Evolutionary conservation across 1,140 invertebrate species (phyloP).

Genomic region (Thrips palmi): DNA sequence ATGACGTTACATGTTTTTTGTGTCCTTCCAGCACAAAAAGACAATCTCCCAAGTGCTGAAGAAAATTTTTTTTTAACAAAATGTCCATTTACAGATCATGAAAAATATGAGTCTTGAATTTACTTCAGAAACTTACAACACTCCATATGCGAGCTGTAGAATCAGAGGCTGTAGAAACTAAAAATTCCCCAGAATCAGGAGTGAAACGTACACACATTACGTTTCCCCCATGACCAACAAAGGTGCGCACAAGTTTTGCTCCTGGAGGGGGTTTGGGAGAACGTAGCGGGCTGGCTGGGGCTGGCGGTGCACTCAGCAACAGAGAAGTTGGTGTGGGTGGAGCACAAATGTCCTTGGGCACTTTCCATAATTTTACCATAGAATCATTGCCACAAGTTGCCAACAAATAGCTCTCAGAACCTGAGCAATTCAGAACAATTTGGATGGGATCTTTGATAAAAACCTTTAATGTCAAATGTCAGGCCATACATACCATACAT

Average conservation of each 20-base stretch:
- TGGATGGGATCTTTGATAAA: slow-evolving; percentile 13
- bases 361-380: slow-evolving; percentile 44
- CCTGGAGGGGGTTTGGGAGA: too few species aligned
- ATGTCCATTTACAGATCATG: too few species aligned
- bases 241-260: too few species aligned
- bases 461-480: too few species aligned
- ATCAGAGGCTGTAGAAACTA: slow-evolving; percentile 38
- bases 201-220: slow-evolving; percentile 36
- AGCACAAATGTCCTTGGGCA: too few species aligned
- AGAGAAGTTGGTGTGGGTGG: too few species aligned
- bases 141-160: slow-evolving; percentile 38
- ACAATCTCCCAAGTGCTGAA: slow-evolving; percentile 32
- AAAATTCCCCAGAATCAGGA: slow-evolving; percentile 26
- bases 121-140: slow-evolving; percentile 32
- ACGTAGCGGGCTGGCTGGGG: too few species aligned
- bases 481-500: too few species aligned
- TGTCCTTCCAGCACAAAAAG: slow-evolving; percentile 34
- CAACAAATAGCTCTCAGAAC: slow-evolving; percentile 34
- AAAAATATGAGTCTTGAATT: too few species aligned
- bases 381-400: slow-evolving; percentile 52
- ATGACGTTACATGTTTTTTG: slow-evolving; percentile 32
- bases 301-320: too few species aligned
- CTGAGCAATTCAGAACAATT: too few species aligned
- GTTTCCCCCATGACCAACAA: slow-evolving; percentile 33
- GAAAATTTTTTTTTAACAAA: slow-evolving; percentile 16